Evolutionary conservation across 2,113 vertebrate species (phyloP).

Genomic region (Myotis davidii): DNA sequence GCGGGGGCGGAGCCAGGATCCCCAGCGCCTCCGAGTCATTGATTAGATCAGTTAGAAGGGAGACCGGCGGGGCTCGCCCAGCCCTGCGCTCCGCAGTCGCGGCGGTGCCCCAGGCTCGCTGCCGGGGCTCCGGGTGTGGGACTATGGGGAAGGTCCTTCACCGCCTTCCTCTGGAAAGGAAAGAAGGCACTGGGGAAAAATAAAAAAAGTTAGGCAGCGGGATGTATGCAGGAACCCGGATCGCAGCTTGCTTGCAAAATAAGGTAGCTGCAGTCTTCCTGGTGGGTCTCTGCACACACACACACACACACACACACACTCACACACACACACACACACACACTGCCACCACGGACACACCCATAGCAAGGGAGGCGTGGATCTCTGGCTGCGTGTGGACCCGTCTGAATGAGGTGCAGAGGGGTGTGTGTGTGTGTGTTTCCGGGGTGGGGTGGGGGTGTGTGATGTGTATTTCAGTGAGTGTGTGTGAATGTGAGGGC

Average conservation of each 20-base stretch:
- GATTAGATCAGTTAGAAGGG: slow-evolving; percentile 80
- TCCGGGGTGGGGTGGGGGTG: neutral
- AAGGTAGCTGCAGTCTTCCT: slow-evolving; percentile 50
- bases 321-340: neutral
- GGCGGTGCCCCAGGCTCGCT: neutral
- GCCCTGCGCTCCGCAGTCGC: neutral
- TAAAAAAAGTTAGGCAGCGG: slow-evolving; percentile 30
- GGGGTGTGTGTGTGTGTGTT: neutral
- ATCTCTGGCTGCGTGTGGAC: neutral
- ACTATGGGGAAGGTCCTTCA: neutral
- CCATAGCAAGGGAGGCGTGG: neutral
- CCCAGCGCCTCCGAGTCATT: slow-evolving; percentile 82
- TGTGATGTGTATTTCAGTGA: neutral
- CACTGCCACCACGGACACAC: neutral
- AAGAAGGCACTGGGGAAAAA: neutral
- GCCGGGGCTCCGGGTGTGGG: neutral
- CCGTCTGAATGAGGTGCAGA: neutral
- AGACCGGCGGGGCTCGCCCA: neutral
- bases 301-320: neutral
- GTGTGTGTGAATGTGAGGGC: neutral
- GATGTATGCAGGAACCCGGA: neutral
- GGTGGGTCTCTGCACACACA: neutral
- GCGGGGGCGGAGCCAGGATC: slow-evolving; percentile 81
- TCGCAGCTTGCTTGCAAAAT: slow-evolving; percentile 20
- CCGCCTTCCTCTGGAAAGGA: neutral